Evolutionary conservation across 1,140 invertebrate genomes (phyloP).

Genomic region (Lasaia peninsularis): DNA sequence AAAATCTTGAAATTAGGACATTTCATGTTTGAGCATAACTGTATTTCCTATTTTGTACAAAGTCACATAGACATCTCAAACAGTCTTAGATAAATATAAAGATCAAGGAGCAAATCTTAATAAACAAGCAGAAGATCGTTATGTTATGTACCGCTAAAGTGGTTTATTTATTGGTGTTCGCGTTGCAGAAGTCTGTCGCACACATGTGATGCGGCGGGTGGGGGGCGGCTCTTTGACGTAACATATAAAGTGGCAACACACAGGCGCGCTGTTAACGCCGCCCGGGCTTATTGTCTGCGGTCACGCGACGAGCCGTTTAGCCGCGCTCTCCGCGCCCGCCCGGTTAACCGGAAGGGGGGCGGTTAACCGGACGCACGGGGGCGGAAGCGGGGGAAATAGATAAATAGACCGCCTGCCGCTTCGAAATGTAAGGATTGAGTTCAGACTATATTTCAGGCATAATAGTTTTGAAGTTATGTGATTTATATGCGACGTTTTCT

Average conservation of each 20-base stretch:
- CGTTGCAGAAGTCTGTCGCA: slow-evolving; percentile 27
- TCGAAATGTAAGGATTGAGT: slow-evolving; percentile 76
- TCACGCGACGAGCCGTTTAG: slow-evolving; percentile 76
- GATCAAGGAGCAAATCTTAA: not conserved
- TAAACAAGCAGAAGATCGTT: slow-evolving; percentile 9
- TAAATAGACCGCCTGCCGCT: slow-evolving; percentile 74
- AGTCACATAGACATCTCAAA: no score
- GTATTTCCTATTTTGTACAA: no score
- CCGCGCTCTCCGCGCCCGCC: slow-evolving; percentile 67
- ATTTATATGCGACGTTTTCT: slow-evolving; percentile 68
- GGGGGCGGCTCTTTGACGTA: slow-evolving; percentile 63
- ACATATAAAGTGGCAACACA: slow-evolving; percentile 76
- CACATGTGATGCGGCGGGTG: slow-evolving; percentile 35
- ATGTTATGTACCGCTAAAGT: slow-evolving; percentile 39
- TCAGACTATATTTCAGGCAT: slow-evolving; percentile 73
- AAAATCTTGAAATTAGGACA: no score
- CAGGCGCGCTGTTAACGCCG: slow-evolving; percentile 74
- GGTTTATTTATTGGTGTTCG: slow-evolving; percentile 50
- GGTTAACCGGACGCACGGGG: slow-evolving; percentile 73
- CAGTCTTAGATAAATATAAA: no score
- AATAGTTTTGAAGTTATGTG: slow-evolving; percentile 73
- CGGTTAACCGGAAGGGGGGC: slow-evolving; percentile 75
- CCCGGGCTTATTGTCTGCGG: slow-evolving; percentile 75
- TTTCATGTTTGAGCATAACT: no score
- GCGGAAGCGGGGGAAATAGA: slow-evolving; percentile 75